Conservation (phyloP, 1,140 invertebrate genomes). For the Meloidogyne hapla region DNA sequence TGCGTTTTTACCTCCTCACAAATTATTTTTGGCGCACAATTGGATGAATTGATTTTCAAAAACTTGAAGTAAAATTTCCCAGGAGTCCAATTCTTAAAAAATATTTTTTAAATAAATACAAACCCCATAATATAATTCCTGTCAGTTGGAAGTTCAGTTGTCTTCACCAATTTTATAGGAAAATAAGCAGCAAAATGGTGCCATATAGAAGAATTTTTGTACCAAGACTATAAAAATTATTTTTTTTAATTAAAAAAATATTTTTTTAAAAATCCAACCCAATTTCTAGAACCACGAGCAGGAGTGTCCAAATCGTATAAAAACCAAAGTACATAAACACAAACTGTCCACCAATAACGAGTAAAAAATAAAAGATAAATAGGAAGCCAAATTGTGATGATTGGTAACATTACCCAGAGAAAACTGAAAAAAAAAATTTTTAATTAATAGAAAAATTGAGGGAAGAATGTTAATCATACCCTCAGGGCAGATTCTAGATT, state of each 20-base stretch:
- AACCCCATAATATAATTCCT: conserved; percentile 67
- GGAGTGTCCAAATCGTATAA: conserved; percentile 57
- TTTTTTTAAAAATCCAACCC: conserved; percentile 40
- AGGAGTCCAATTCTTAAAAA: too few species aligned
- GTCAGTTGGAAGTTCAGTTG: conserved; percentile 65
- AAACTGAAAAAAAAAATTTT: conserved; percentile 32
- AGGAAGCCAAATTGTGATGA: conserved; percentile 45
- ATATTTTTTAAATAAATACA: too few species aligned
- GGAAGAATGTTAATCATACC: neutral
- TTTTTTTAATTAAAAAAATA: neutral
- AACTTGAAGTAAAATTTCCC: too few species aligned
- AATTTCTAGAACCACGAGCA: conserved; percentile 48
- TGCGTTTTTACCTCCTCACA: too few species aligned
- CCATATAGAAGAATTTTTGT: conserved; percentile 51
- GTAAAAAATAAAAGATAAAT: conserved; percentile 52
- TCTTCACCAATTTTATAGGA: conserved; percentile 67
- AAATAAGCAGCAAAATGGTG: conserved; percentile 66
- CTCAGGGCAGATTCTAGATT: too few species aligned
- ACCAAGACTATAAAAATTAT: conserved; percentile 35
- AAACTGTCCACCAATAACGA: conserved; percentile 53
- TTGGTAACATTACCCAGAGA: conserved; percentile 48
- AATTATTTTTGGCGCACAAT: too few species aligned
- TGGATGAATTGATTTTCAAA: too few species aligned
- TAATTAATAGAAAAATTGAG: neutral
- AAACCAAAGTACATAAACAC: conserved; percentile 54